Percentiles rank a stretch among this genome's conserved stretches.
Evolutionary conservation across 2,113 vertebrate species (phyloP).

Genomic region (Aptenodytes forsteri): DNA sequence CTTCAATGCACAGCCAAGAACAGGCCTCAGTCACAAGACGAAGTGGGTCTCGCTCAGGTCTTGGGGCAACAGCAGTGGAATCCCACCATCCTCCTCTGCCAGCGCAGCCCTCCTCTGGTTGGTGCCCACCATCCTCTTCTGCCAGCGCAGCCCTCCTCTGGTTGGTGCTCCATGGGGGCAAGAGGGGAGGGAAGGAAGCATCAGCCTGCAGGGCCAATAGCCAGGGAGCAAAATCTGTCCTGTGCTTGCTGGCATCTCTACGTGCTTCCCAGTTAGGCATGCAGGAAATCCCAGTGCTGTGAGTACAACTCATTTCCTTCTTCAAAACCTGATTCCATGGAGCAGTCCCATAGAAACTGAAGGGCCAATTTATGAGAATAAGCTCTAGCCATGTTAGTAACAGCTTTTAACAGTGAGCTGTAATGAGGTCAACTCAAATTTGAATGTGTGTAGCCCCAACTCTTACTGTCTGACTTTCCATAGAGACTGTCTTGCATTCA

Average conservation of each 20-base stretch:
- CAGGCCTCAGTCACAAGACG: neutral
- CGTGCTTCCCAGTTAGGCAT: neutral
- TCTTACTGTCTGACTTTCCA: slow-evolving; percentile 1
- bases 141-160: neutral
- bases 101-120: neutral
- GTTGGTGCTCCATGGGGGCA: neutral
- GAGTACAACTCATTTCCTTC: neutral
- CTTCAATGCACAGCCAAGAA: neutral
- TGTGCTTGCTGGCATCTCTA: neutral
- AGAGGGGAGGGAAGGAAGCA: neutral
- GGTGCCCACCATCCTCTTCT: neutral
- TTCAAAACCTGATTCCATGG: neutral
- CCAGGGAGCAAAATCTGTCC: neutral
- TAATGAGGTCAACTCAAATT: neutral
- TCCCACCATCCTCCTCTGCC: neutral
- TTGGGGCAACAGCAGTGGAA: neutral
- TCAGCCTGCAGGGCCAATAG: neutral
- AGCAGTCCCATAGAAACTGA: neutral
- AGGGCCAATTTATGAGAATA: neutral
- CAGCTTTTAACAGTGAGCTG: neutral
- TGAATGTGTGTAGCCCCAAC: neutral
- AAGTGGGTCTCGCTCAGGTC: neutral
- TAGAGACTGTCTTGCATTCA: neutral
- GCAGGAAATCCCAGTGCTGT: neutral
- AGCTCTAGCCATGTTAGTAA: neutral